Evolutionary conservation across 2,113 vertebrate genomes (phyloP).

Genomic region (Glaucomys volans): DNA sequence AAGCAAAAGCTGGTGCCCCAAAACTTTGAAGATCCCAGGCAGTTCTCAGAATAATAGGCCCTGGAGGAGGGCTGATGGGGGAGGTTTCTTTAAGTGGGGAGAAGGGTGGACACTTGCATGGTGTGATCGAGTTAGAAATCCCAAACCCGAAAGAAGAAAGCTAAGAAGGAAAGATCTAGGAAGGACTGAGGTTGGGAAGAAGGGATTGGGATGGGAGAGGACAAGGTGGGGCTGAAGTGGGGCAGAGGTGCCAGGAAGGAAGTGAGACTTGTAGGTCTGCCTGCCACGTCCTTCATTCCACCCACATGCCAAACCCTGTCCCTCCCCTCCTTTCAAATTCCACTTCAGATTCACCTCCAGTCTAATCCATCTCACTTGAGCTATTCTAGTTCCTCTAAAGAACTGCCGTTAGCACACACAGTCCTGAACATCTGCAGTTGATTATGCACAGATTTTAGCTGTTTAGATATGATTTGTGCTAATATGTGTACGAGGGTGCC

Average conservation of each 20-base stretch:
- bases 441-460: constrained; percentile 51
- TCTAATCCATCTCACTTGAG: constrained; percentile 20
- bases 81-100: neutral
- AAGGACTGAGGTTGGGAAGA: neutral
- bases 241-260: neutral
- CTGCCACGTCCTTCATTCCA: neutral
- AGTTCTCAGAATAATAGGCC: constrained; percentile 38
- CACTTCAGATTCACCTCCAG: constrained; percentile 43
- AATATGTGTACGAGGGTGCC: constrained; percentile 55
- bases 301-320: neutral
- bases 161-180: neutral
- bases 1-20: constrained; percentile 21
- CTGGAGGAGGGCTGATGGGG: neutral
- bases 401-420: neutral
- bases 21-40: constrained; percentile 15
- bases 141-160: neutral
- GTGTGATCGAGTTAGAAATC: neutral
- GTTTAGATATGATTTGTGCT: constrained; percentile 78
- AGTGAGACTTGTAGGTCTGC: neutral
- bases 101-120: neutral
- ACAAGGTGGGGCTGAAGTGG: rapidly evolving
- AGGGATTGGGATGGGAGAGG: neutral
- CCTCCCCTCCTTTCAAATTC: constrained; percentile 40
- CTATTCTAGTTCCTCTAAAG: constrained; percentile 6
- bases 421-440: constrained; percentile 70